phyloP scores from a whole-genome alignment of 2,888 invertebrate species.

The Tipula unca region DNA sequence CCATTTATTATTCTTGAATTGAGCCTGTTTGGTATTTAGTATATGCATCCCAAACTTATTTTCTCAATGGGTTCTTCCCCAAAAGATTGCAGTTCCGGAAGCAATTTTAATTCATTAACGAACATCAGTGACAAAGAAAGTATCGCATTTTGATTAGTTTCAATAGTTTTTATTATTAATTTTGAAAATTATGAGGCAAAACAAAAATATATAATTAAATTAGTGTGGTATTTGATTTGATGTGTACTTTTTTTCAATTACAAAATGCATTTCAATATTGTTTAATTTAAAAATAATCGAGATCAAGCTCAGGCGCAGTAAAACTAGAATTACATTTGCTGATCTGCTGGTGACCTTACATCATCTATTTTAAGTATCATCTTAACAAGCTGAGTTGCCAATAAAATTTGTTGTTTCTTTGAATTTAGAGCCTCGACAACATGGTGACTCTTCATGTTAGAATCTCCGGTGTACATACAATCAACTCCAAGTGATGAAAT shows the following conservation, averaged over 20 bases:
- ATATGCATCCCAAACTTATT: too few species aligned
- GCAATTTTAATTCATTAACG: too few species aligned
- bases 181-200: not conserved
- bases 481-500: conserved; percentile 89
- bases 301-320: not conserved
- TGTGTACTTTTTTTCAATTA: not conserved
- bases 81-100: too few species aligned
- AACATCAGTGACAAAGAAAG: too few species aligned
- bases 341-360: conserved; percentile 58
- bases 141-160: not conserved
- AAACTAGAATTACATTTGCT: conserved; percentile 18
- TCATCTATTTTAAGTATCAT: conserved; percentile 99
- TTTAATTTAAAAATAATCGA: not conserved
- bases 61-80: too few species aligned
- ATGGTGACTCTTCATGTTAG: conserved; percentile 88
- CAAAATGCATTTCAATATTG: not conserved
- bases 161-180: not conserved
- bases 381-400: conserved; percentile 96
- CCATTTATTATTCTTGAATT: not conserved
- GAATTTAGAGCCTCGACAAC: conserved; percentile 95
- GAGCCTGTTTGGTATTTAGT: not conserved
- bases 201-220: not conserved
- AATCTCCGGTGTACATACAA: conserved; percentile 75
- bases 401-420: conserved; percentile 92
- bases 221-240: not conserved